phyloP scores from a whole-genome alignment of 2,113 vertebrate species.

The Panthera leo region DNA sequence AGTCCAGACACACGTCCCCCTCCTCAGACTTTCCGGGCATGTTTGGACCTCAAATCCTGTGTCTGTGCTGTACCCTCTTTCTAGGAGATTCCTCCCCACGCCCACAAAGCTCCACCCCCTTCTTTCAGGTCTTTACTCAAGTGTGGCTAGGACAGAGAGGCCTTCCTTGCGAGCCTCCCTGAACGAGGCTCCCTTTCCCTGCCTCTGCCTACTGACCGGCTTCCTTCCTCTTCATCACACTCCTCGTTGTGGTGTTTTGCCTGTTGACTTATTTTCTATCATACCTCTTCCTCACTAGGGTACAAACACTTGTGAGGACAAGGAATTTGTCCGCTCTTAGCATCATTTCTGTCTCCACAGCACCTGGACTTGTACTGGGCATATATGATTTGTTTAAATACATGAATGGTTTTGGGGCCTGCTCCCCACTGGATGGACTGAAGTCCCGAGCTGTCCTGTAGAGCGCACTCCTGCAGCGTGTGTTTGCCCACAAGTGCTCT shows the following conservation, averaged over 20 bases:
- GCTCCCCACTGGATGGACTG: background rate
- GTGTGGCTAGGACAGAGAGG: background rate
- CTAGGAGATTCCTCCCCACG: background rate
- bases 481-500: background rate
- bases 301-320: background rate
- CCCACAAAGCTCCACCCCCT: background rate
- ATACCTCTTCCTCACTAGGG: background rate
- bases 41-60: background rate
- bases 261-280: background rate
- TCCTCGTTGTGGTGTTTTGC: background rate
- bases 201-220: background rate
- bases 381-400: background rate
- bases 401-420: background rate
- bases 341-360: background rate
- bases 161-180: background rate
- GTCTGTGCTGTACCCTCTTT: background rate
- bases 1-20: accelerated
- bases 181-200: background rate
- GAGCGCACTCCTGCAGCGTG: background rate
- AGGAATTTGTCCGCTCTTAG: background rate
- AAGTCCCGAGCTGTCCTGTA: background rate
- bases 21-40: background rate
- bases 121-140: background rate
- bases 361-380: background rate
- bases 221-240: background rate